Evolutionary conservation across 2,797 vertebrate genomes (phyloP), one percentile per base, ranked within the genome.

Genomic region (Pelodytes ibericus): DNA sequence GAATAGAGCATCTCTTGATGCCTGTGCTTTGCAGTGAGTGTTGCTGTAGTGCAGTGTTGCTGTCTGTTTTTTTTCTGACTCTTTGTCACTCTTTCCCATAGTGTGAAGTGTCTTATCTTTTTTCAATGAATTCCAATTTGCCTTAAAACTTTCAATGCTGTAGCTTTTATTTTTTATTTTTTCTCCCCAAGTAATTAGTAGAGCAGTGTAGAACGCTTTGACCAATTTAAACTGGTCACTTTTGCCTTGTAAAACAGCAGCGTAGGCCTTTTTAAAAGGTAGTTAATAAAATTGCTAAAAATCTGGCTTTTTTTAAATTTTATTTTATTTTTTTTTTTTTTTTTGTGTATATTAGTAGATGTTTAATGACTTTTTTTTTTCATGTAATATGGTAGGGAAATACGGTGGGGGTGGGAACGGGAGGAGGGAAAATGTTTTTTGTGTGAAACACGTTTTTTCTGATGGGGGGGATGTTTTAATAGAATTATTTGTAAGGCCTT

Each of bases 11-110:
- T 93, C 91, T 87, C 88, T 92, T 88, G 84, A 88, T 92, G 92
- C 93, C 94, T 92, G 93, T 95, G 96, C 94, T 98, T n/a, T 96
- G 96, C 94, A 86, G 95, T 96, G 95, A 93, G 95, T 92, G 94
- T 95, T 91, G 92, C 92, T 92, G 89, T 94, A 90, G 91, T 93
- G 94, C 94, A 86, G 93, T 95, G 94, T 95, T 91, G 87, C 82
- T 71, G 84, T 95, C 88, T 92, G 88, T 93, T 93, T 92, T 39
- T 7, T 22, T 11, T 91, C 91, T 94, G 91, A 90, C 92, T 92
- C 91, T 90, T 89, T 87, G 87, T 94, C 89, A 88, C 89, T 90
- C 88, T 91, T 93, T 91, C 82, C 83, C 81, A 92, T 94, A 91
- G 91, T 90, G 92, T 93, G 90, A 93, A 91, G 91, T 93, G 92